phyloP scores from a whole-genome alignment of 2,888 invertebrate genomes.

The Drosophila ezoana region DNA sequence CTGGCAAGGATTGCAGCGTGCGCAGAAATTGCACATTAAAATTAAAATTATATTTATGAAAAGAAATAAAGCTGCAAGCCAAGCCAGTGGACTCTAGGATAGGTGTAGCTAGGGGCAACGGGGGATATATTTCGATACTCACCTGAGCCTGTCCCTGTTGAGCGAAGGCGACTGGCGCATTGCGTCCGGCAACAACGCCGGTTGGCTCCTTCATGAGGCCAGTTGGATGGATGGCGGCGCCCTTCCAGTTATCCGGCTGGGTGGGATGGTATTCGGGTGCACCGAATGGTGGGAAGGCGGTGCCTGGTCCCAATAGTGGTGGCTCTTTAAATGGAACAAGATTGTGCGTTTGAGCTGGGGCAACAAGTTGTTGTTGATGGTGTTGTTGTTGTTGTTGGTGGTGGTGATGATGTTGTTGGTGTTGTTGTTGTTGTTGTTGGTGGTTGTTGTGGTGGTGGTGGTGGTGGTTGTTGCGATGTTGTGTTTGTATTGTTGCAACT shows the following conservation, averaged over 20 bases:
- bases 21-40: conserved; percentile 54
- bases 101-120: too few species aligned
- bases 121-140: conserved; percentile 44
- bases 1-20: conserved; percentile 31
- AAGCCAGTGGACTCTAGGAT: conserved; percentile 1
- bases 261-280: conserved; percentile 85
- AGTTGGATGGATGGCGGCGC: conserved; percentile 84
- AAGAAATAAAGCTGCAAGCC: conserved; percentile 14
- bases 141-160: conserved; percentile 84
- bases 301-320: conserved; percentile 85
- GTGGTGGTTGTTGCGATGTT: conserved; percentile 55
- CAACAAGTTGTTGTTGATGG: conserved; percentile 74
- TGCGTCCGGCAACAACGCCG: conserved; percentile 85
- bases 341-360: conserved; percentile 81
- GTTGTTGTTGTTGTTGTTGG: conserved; percentile 49
- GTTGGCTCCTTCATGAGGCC: conserved; percentile 88
- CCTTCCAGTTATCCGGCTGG: conserved; percentile 85
- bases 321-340: conserved; percentile 85
- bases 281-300: conserved; percentile 84
- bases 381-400: conserved; percentile 66
- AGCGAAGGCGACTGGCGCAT: conserved; percentile 84
- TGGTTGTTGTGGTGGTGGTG: conserved; percentile 44
- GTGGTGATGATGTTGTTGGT: conserved; percentile 48
- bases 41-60: conserved; percentile 57
- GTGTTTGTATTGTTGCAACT: conserved; percentile 62